Percentiles rank a stretch among this genome's conserved stretches.
Evolutionary conservation across 1,140 invertebrate species (phyloP).

Genomic region (Drosophila truncata): DNA sequence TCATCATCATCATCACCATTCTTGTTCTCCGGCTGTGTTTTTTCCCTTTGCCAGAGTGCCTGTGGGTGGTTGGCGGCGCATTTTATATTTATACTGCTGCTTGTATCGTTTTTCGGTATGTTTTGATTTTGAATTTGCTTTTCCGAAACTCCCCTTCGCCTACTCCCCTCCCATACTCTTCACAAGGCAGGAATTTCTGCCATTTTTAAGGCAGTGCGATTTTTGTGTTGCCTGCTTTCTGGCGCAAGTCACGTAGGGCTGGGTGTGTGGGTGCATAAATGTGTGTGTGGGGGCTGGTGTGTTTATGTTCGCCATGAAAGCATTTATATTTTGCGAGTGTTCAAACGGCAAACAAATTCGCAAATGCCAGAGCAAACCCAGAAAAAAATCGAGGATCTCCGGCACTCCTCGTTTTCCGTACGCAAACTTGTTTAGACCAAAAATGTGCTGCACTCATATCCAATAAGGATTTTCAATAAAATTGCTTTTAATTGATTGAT

Average conservation of each 20-base stretch:
- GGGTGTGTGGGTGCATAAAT: conserved; percentile 3
- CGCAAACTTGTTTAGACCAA: conserved; percentile 69
- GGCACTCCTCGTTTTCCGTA: conserved; percentile 22
- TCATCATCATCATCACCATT: not conserved
- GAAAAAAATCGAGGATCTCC: conserved; percentile 42
- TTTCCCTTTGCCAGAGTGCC: conserved; percentile 14
- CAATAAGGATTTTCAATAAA: conserved; percentile 73
- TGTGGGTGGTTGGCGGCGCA: conserved; percentile 18
- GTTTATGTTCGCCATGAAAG: conserved; percentile 54
- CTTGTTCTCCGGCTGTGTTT: not conserved
- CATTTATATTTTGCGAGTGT: conserved; percentile 70
- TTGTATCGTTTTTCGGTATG: conserved; percentile 71
- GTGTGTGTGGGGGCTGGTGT: conserved; percentile 9
- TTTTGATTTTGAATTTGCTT: conserved; percentile 75
- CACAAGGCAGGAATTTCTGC: conserved; percentile 19
- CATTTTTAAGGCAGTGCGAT: conserved; percentile 67
- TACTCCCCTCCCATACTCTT: not conserved
- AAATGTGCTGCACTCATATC: conserved; percentile 66
- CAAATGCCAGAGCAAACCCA: conserved; percentile 45
- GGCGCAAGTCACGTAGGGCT: conserved; percentile 68
- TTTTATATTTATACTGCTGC: conserved; percentile 66
- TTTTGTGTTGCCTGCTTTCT: conserved; percentile 66
- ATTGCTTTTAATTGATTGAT: conserved; percentile 84
- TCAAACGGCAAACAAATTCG: conserved; percentile 68
- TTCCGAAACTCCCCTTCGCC: conserved; percentile 4